A percentile compares a stretch with the other conserved stretches of the same genome.
Evolutionary conservation across 2,113 vertebrate species (phyloP).

Genomic region (Prolemur simus): DNA sequence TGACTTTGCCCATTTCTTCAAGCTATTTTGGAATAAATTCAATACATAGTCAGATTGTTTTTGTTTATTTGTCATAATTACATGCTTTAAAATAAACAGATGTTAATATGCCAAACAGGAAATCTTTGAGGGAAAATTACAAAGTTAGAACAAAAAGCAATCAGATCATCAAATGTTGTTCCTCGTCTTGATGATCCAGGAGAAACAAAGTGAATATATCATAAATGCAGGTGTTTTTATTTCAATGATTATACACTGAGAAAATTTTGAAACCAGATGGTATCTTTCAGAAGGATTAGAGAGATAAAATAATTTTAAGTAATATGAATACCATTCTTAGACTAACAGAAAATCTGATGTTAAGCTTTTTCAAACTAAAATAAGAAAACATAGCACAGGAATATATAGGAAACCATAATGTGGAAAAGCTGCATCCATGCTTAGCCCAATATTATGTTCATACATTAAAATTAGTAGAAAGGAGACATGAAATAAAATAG

Average conservation of each 20-base stretch:
- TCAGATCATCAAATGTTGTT: neutral
- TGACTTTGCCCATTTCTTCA: neutral
- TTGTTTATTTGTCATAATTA: constrained; percentile 43
- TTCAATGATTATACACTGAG: neutral
- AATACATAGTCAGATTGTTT: neutral
- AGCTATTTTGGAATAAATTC: neutral
- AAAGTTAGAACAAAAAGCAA: constrained; percentile 28
- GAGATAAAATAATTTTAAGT: neutral
- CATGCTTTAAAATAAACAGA: neutral
- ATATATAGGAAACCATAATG: neutral
- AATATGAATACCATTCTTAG: neutral
- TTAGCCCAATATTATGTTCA: neutral
- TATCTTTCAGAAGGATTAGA: neutral
- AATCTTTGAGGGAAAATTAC: neutral
- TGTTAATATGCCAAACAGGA: neutral
- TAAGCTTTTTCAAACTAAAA: neutral
- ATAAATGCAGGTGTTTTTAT: constrained; percentile 18
- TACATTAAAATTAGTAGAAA: neutral
- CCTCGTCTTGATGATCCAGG: neutral
- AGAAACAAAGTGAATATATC: neutral
- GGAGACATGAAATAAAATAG: neutral
- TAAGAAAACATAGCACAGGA: neutral
- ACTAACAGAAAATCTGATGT: neutral
- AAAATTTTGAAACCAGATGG: neutral
- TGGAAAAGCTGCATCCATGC: neutral